Base-by-base conservation (phyloP, 1,140 invertebrate species). In the Drosophila bocki region DNA sequence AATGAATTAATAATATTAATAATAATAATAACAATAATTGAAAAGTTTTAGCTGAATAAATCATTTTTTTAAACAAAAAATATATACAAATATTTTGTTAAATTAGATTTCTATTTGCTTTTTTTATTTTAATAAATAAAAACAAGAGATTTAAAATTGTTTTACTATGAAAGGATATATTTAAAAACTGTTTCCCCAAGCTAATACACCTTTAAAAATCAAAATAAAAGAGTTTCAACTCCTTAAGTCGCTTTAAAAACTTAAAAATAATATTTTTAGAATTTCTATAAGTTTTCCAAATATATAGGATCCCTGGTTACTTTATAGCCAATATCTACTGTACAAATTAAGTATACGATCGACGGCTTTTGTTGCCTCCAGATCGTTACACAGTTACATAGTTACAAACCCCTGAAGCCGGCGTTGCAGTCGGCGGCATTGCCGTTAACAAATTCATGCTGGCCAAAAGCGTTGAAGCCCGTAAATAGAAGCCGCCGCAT, bases 391-490 rank as follows among this genome's bases (percentile, higher is more conserved):
- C 50, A 17, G 33, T 54, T 29, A 17, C 29, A 51, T 29, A 17
- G 33, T 54, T 77, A 80, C 76, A 54, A 78, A 87, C 84, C 84
- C 15, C 72, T 78, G 45, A 87, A 84, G 62, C 64, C 77, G 74
- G 80, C 85, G 51, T 45, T 63, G 60, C 51, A 41, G 37, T 64
- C 69, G 44, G 13, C 35, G 59, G 53, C 13, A 64, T 53, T 53
- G 26, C 45, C 54, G 62, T 54, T 71, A 51, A 78, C 75, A 61
- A 47, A 59, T 67, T 83, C 64, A 57, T 93, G 87, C 79, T 93
- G 93, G 19, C 91, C 91, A 74, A 93, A 93, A 62, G 85, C 84
- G 92, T 93, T 93, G 79, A 93, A 93, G 58, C 93, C 93, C 77
- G 90, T 82, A 85, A 91, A 90, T 70, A 90, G 85, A 54, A 90